Conservation (phyloP, 2,888 invertebrate species). For the Glomeris marginata region DNA sequence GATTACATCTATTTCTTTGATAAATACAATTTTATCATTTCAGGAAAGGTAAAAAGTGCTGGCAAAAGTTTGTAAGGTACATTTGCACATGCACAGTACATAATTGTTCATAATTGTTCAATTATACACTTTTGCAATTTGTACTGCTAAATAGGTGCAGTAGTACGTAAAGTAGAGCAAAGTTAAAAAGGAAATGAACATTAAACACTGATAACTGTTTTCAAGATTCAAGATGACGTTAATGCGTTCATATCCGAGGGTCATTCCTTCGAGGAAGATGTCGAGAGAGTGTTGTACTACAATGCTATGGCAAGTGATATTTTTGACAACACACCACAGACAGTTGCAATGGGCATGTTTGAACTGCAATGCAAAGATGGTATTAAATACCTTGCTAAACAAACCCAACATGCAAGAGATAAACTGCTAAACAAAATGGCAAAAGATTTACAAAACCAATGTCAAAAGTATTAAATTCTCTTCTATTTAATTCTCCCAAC, state of each 20-base stretch:
- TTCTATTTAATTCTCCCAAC: neutral
- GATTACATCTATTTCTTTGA: conserved; percentile 1
- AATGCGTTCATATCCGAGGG: conserved; percentile 49
- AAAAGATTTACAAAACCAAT: conserved; percentile 59
- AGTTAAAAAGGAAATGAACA: neutral
- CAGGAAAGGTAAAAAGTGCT: conserved; percentile 24
- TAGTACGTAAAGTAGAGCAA: no score
- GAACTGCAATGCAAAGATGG: conserved; percentile 66
- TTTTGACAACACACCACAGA: conserved; percentile 23
- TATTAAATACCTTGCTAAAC: conserved; percentile 49
- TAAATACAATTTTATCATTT: conserved; percentile 26
- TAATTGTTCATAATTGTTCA: no score
- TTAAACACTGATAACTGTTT: conserved; percentile 8
- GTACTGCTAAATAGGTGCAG: no score
- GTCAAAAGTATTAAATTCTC: conserved; percentile 43
- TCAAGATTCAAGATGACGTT: conserved; percentile 45
- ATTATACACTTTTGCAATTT: no score
- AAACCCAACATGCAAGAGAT: conserved; percentile 52
- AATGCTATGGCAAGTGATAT: conserved; percentile 36
- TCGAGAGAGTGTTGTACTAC: conserved; percentile 34
- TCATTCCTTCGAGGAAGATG: conserved; percentile 34
- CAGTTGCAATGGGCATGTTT: conserved; percentile 52
- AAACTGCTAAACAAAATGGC: conserved; percentile 58
- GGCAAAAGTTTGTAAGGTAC: no score
- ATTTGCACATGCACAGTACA: no score